These are phyloP conservation scores for Hylaea fasciaria DNA, from an alignment of 2,888 invertebrate genomes.

Conservation along the genomic window DNA sequence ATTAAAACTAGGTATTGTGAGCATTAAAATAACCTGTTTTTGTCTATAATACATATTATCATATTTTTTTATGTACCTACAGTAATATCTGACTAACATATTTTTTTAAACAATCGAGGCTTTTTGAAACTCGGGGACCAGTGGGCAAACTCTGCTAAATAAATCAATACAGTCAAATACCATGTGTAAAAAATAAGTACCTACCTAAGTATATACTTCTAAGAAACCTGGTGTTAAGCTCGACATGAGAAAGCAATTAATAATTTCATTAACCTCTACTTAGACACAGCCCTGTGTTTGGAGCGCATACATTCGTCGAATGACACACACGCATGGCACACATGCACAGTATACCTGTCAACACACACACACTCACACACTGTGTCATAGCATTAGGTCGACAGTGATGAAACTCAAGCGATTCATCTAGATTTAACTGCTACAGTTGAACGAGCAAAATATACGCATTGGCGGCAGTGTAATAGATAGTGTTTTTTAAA, in stretches of 20 bases:
- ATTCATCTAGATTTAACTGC: background rate
- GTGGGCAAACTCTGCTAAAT: no score
- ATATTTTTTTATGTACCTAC: no score
- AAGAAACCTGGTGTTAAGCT: background rate
- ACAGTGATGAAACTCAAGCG: constrained; percentile 17
- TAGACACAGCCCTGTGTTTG: constrained; percentile 44
- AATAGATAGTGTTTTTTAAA: no score
- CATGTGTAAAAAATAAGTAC: background rate
- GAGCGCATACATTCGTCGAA: constrained; percentile 43
- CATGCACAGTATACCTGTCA: constrained; percentile 53
- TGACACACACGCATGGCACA: constrained; percentile 48
- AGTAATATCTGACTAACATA: no score
- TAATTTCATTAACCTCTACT: constrained; percentile 9
- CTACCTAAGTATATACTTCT: background rate
- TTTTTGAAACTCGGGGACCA: no score
- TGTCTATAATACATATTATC: no score
- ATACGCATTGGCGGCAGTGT: background rate
- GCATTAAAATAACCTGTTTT: no score
- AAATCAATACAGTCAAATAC: background rate
- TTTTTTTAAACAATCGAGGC: no score
- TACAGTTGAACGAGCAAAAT: background rate
- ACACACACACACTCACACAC: constrained; percentile 49
- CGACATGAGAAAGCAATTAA: constrained; percentile 27
- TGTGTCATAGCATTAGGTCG: constrained; percentile 28
- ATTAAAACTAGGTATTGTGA: no score